Evolutionary conservation across 2,113 vertebrate species (phyloP).

Genomic region (Arizona elegans): DNA sequence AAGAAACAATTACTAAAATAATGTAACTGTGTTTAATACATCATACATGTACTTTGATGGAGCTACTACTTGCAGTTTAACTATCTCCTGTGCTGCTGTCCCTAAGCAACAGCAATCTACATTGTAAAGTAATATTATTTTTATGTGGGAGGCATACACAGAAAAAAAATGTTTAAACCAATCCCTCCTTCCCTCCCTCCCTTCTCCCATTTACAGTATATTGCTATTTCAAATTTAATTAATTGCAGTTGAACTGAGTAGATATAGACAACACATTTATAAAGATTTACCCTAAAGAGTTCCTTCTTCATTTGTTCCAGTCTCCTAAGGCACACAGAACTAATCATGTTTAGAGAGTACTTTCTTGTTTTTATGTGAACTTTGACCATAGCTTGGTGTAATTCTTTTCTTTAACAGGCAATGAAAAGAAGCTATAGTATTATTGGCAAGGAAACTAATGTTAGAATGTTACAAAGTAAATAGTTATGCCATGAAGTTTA

Average conservation of each 20-base stretch:
- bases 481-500: not conserved
- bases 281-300: not conserved
- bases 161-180: not conserved
- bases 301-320: not conserved
- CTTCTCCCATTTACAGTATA: not conserved
- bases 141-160: not conserved
- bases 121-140: not conserved
- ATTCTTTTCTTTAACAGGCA: slow-evolving; percentile 12
- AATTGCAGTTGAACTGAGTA: not conserved
- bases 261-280: not conserved
- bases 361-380: slow-evolving; percentile 30
- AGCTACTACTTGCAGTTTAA: not conserved
- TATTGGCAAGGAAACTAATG: slow-evolving; percentile 5
- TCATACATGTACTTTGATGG: not conserved
- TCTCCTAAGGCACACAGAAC: not conserved
- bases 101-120: not conserved
- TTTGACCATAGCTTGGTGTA: not conserved
- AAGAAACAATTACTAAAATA: not conserved
- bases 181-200: not conserved
- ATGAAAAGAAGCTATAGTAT: slow-evolving; percentile 11
- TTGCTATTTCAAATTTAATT: not conserved
- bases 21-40: not conserved
- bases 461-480: slow-evolving; percentile 7
- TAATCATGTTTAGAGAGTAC: slow-evolving; percentile 16
- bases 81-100: not conserved